Conservation (phyloP, 2,113 vertebrate species). For the Scomber scombrus region DNA sequence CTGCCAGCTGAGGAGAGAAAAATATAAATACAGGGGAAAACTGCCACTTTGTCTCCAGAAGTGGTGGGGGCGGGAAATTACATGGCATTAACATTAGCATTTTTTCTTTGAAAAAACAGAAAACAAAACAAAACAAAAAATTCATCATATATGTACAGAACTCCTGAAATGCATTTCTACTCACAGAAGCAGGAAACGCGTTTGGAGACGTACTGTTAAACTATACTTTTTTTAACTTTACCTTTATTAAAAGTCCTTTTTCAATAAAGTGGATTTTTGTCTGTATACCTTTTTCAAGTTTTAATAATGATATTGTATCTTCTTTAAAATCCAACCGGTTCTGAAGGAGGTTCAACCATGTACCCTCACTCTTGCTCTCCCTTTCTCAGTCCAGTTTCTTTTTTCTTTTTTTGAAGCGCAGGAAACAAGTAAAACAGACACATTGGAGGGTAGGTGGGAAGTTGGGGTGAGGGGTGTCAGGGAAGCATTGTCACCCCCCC, state of each 20-base stretch:
- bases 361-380: slow-evolving; percentile 8
- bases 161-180: slow-evolving; percentile 82
- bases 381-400: slow-evolving; percentile 37
- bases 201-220: slow-evolving; percentile 74
- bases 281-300: slow-evolving; percentile 70
- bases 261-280: slow-evolving; percentile 57
- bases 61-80: slow-evolving; percentile 36
- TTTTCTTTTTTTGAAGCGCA: slow-evolving; percentile 31
- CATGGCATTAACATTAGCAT: slow-evolving; percentile 70
- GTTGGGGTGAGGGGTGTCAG: slow-evolving; percentile 15
- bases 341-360: slow-evolving; percentile 29
- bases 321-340: slow-evolving; percentile 71
- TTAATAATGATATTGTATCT: slow-evolving; percentile 61
- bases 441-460: slow-evolving; percentile 5
- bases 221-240: slow-evolving; percentile 16
- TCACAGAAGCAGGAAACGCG: slow-evolving; percentile 81
- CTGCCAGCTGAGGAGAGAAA: slow-evolving; percentile 84
- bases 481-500: slow-evolving; percentile 34
- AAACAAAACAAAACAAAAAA: slow-evolving; percentile 54
- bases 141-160: slow-evolving; percentile 83
- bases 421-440: slow-evolving; percentile 58
- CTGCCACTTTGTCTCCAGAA: slow-evolving; percentile 59
- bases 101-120: slow-evolving; percentile 63
- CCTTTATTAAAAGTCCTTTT: slow-evolving; percentile 43
- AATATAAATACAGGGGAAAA: slow-evolving; percentile 90